Evolutionary conservation across 2,113 vertebrate species (phyloP), one percentile per base, ranked within the genome.

Genomic region (Anas platyrhynchos): DNA sequence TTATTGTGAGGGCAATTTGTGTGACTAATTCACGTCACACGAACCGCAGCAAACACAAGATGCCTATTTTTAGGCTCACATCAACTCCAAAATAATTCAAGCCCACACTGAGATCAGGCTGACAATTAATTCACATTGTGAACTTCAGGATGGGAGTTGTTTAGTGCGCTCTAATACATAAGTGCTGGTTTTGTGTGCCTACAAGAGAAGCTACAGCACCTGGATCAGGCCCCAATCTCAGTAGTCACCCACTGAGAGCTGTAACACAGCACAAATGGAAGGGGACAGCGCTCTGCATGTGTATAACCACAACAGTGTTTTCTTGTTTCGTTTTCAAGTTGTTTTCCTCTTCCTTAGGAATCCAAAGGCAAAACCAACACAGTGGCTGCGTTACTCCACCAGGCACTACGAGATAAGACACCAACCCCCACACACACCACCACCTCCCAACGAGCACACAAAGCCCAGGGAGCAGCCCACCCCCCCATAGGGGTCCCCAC

Each of bases 1-100:
- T 82, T 91, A 65, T 43, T 81, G 11, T 31, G 61, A 81, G 13
- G 86, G 32, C 58, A 81, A 54, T 71, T 34, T 1, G 0, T 29
- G 29, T 78, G 86, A 93, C 80, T 90, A 91, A 92, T 46, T 66
- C 66, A 72, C 79, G 34, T 55, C 50, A 65, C 71, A 88, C 4
- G 2, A 86, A 68, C 65, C 41, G 11, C 25, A 62, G 61, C 36
- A 86, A 92, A 81, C 36, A 7, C 54, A 44, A 76, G 13, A 27
- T 6, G 7, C 2, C 77, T 87, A 84, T 89, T 95, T 90, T 67
- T 74, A 90, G 86, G 75, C 27, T 15, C 1, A 0, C 8, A 61
- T 26, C 59, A 76, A 73, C 23, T 36, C 27, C 16, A 83, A 86
- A 73, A 89, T 61, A 84, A 83, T 8, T 13, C 32, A 59, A 75